phyloP scores from a whole-genome alignment of 1,140 invertebrate species.

The Drosophila obscura region DNA sequence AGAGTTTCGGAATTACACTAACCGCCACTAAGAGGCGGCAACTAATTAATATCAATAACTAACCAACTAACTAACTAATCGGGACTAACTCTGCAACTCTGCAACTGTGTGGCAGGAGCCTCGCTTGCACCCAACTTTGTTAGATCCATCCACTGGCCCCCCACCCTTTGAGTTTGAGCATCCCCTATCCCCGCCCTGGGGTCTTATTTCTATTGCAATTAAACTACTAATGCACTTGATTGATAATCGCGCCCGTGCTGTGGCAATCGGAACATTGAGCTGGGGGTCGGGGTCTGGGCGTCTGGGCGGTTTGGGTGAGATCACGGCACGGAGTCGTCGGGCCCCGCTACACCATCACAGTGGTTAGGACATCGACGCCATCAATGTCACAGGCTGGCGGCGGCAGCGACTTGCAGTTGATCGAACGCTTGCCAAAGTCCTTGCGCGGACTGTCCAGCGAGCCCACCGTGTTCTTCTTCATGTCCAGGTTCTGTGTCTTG shows the following conservation, averaged over 20 bases:
- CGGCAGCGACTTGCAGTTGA: constrained; percentile 83
- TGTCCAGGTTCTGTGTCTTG: constrained; percentile 90
- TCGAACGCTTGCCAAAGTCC: constrained; percentile 89
- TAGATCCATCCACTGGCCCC: too few relatives aligned
- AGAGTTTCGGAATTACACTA: constrained; percentile 60
- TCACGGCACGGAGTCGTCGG: constrained; percentile 37
- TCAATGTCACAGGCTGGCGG: constrained; percentile 75
- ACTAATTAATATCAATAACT: not conserved
- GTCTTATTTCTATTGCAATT: constrained; percentile 24
- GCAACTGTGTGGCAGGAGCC: too few relatives aligned
- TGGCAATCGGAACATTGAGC: constrained; percentile 55
- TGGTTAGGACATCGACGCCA: constrained; percentile 85
- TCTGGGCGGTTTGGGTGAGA: constrained; percentile 53
- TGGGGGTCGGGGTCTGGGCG: constrained; percentile 13
- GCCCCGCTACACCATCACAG: constrained; percentile 84
- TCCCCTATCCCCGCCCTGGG: not conserved
- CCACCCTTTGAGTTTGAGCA: too few relatives aligned
- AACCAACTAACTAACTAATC: too few relatives aligned
- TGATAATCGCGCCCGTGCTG: constrained; percentile 68
- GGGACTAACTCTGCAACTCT: too few relatives aligned
- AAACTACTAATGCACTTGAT: constrained; percentile 77
- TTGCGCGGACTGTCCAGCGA: constrained; percentile 90
- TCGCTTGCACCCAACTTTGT: too few relatives aligned
- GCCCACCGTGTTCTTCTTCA: constrained; percentile 91
- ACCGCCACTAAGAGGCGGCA: constrained; percentile 22